Percentiles rank a stretch among this genome's conserved stretches.
These are phyloP conservation scores for Globicephala melas DNA, from an alignment of 2,113 vertebrate genomes.

Conservation along the genomic window DNA sequence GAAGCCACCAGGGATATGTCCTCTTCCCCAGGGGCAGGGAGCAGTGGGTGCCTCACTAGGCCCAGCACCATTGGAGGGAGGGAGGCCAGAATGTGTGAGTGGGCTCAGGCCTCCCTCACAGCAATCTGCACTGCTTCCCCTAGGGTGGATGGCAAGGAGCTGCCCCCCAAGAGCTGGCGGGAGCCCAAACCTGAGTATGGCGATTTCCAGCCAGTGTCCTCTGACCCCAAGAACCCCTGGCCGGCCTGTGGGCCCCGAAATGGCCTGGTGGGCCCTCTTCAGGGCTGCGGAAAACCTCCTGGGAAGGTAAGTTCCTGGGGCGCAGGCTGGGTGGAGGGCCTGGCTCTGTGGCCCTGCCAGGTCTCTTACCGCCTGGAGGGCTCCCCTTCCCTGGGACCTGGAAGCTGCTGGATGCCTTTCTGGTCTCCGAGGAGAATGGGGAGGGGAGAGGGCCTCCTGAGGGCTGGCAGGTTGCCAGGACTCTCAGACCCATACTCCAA, in stretches of 20 bases:
- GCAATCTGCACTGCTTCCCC: background rate
- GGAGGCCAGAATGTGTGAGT: background rate
- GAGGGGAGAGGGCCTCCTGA: background rate
- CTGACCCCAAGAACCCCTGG: conserved; percentile 89
- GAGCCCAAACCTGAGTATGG: conserved; percentile 84
- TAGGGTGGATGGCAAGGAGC: conserved; percentile 95
- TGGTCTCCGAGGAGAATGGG: background rate
- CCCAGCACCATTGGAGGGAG: background rate
- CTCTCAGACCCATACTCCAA: background rate
- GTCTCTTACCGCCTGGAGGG: no score
- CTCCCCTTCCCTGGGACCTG: background rate
- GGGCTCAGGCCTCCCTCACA: background rate
- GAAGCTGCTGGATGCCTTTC: background rate
- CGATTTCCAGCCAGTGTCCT: conserved; percentile 81
- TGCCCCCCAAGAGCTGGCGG: conserved; percentile 81
- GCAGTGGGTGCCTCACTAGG: background rate
- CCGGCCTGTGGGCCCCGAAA: conserved; percentile 88
- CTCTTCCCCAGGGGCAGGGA: background rate
- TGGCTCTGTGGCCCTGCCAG: background rate
- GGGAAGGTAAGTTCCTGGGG: conserved; percentile 76
- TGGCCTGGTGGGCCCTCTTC: conserved; percentile 86
- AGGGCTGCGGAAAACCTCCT: conserved; percentile 81
- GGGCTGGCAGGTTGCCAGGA: background rate
- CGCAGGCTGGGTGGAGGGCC: no score
- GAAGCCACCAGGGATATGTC: background rate